Evolutionary conservation across 92 coral and sea anemone genomes (phyloP).

Genomic region (Porites lobata): DNA sequence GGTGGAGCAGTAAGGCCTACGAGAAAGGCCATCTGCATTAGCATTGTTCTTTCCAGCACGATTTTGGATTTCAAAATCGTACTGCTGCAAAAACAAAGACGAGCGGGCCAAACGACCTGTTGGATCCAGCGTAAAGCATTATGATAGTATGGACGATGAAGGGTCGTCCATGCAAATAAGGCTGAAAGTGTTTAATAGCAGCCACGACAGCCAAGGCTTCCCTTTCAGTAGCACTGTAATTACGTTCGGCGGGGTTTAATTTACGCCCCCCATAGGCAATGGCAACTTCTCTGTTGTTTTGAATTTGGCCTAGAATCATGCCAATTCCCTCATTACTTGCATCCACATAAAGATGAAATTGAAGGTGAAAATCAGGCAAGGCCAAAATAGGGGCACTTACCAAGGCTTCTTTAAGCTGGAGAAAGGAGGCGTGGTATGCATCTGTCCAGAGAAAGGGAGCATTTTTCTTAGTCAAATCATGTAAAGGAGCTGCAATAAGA

Average conservation of each 20-base stretch:
- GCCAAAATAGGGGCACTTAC: slow-evolving; percentile 65
- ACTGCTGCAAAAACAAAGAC: slow-evolving; percentile 53
- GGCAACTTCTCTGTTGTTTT: slow-evolving; percentile 44
- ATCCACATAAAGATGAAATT: slow-evolving; percentile 60
- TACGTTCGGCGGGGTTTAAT: slow-evolving; percentile 56
- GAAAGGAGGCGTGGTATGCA: slow-evolving; percentile 53
- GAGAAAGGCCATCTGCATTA: slow-evolving; percentile 69
- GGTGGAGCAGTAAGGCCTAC: slow-evolving; percentile 25
- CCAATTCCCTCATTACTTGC: slow-evolving; percentile 62
- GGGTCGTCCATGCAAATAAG: slow-evolving; percentile 54
- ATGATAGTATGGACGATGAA: slow-evolving; percentile 60
- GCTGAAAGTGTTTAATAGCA: slow-evolving; percentile 63
- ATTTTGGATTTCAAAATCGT: slow-evolving; percentile 63
- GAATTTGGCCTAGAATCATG: slow-evolving; percentile 41
- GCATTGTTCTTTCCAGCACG: slow-evolving; percentile 40
- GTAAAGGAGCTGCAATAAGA: slow-evolving; percentile 52
- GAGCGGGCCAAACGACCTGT: slow-evolving; percentile 63
- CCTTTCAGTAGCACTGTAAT: slow-evolving; percentile 64
- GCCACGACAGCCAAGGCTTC: slow-evolving; percentile 65
- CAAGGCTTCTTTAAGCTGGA: slow-evolving; percentile 38
- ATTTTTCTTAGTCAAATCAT: slow-evolving; percentile 53
- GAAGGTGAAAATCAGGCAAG: slow-evolving; percentile 47
- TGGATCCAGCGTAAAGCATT: slow-evolving; percentile 42
- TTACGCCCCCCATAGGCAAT: slow-evolving; percentile 61
- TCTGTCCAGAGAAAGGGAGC: slow-evolving; percentile 47